phyloP scores from a whole-genome alignment of 2,797 vertebrate genomes.

The Cirrhinus mrigala region DNA sequence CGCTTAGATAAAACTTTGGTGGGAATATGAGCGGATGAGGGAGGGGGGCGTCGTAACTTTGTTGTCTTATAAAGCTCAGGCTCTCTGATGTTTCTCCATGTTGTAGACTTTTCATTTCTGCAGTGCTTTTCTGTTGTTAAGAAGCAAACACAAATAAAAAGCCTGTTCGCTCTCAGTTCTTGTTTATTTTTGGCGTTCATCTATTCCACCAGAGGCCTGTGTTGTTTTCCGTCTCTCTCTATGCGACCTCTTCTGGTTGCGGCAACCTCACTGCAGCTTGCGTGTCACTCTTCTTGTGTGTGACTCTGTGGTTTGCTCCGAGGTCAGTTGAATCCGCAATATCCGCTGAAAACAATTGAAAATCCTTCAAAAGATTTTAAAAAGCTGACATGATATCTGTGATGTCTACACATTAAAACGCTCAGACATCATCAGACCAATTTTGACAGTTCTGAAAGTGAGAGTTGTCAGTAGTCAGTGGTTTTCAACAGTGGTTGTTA shows the following conservation, averaged over 20 bases:
- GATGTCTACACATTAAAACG: constrained; percentile 11
- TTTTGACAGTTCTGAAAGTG: background rate
- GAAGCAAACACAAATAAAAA: constrained; percentile 63
- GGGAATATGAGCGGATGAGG: constrained; percentile 4
- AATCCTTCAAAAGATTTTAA: background rate
- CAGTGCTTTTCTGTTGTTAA: constrained; percentile 47
- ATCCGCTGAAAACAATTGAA: constrained; percentile 19
- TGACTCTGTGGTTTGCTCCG: constrained; percentile 27
- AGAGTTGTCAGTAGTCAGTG: background rate
- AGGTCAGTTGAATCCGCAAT: constrained; percentile 13
- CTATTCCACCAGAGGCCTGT: constrained; percentile 34
- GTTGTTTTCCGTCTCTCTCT: constrained; percentile 24
- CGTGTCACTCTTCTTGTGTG: background rate
- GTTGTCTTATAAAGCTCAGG: constrained; percentile 62
- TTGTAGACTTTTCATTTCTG: constrained; percentile 60
- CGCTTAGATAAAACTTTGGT: constrained; percentile 63
- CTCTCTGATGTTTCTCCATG: constrained; percentile 62
- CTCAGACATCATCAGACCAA: background rate
- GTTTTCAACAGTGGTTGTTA: background rate
- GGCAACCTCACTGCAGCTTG: background rate
- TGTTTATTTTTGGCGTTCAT: constrained; percentile 51
- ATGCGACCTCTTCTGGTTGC: constrained; percentile 28
- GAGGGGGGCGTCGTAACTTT: constrained; percentile 54
- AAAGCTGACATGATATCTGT: constrained; percentile 50
- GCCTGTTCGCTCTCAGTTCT: constrained; percentile 48